A percentile compares a stretch with the other conserved stretches of the same genome.
Evolutionary conservation across 2,797 vertebrate genomes (phyloP).

Genomic region (Eidolon dupreanum): DNA sequence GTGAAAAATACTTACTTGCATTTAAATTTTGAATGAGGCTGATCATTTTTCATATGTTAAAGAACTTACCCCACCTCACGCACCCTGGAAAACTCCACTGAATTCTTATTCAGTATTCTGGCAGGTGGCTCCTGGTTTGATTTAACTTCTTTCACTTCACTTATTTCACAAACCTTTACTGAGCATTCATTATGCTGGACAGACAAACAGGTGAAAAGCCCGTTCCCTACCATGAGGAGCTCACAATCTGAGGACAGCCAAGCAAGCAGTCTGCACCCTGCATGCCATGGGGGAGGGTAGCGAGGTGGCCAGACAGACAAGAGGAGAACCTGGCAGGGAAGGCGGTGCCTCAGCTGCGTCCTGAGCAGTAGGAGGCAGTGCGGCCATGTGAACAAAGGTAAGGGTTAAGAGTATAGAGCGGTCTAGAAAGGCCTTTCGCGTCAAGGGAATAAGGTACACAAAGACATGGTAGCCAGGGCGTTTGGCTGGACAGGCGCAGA

Average conservation of each 20-base stretch:
- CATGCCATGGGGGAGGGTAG: rapidly evolving
- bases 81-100: background rate
- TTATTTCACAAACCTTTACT: background rate
- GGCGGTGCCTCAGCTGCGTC: background rate
- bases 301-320: background rate
- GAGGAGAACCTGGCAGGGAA: background rate
- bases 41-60: background rate
- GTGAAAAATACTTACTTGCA: background rate
- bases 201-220: background rate
- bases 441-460: background rate
- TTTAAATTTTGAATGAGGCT: conserved; percentile 4
- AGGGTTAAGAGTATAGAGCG: background rate
- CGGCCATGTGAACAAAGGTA: background rate
- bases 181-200: background rate
- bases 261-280: background rate
- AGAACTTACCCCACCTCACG: background rate
- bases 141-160: background rate
- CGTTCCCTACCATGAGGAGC: background rate
- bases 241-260: background rate
- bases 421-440: background rate
- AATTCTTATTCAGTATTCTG: background rate
- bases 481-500: background rate
- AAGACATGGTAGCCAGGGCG: background rate
- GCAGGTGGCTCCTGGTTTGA: background rate
- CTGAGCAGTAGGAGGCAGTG: background rate